Percentiles rank a stretch among this genome's conserved stretches.
Conservation (phyloP, 2,797 vertebrate species). For the Natrix natrix region DNA sequence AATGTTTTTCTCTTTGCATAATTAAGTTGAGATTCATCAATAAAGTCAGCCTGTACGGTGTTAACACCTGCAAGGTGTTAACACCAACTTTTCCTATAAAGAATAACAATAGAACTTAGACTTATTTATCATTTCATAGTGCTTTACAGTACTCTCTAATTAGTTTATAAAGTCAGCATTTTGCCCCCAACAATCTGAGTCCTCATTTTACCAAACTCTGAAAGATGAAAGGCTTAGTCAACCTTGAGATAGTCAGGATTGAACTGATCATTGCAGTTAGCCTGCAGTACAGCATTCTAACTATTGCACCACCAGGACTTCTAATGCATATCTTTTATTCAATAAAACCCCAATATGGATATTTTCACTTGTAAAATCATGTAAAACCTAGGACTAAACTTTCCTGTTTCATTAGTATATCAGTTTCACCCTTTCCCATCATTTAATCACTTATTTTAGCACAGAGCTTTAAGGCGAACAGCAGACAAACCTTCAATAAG, state of each 20-base stretch:
- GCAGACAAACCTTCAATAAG: neutral
- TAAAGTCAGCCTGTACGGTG: neutral
- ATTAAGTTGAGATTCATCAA: neutral
- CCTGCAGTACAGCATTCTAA: neutral
- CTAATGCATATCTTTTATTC: neutral
- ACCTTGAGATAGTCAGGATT: neutral
- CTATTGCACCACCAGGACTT: neutral
- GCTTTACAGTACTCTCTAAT: neutral
- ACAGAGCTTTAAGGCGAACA: neutral
- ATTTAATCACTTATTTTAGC: neutral
- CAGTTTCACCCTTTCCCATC: neutral
- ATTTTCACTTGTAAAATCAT: neutral
- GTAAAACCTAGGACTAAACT: neutral
- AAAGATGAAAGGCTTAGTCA: neutral
- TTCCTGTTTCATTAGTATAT: neutral
- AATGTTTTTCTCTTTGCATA: neutral
- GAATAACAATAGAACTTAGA: neutral
- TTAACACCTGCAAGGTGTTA: neutral
- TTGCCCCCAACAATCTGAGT: neutral
- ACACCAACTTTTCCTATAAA: neutral
- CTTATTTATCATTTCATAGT: neutral
- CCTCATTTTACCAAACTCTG: neutral
- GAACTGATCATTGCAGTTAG: neutral
- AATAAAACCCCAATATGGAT: neutral
- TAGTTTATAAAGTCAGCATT: neutral